Evolutionary conservation across 2,113 vertebrate species (phyloP).

Genomic region (Craseonycteris thonglongyai): DNA sequence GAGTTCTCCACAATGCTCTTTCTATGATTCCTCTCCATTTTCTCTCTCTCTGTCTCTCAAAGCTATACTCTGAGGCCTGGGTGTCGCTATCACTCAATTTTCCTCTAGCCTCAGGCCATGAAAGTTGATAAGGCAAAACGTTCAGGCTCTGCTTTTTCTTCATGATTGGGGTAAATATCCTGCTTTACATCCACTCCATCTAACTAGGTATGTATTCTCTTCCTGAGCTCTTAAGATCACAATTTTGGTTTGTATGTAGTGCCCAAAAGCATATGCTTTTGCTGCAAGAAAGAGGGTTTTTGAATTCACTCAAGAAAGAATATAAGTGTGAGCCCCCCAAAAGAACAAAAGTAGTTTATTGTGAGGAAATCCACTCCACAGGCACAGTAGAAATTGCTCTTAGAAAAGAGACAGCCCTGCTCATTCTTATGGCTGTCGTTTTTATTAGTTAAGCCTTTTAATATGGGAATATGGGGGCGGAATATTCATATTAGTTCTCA

Average conservation of each 20-base stretch:
- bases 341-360: too few species aligned
- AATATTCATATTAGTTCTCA: too few species aligned
- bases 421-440: too few species aligned
- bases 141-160: neutral
- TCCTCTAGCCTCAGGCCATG: neutral
- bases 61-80: neutral
- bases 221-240: neutral
- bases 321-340: too few species aligned
- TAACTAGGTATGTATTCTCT: neutral
- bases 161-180: neutral
- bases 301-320: too few species aligned
- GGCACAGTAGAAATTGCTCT: too few species aligned
- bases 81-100: neutral
- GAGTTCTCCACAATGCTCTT: neutral
- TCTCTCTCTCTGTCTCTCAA: neutral
- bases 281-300: too few species aligned
- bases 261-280: neutral
- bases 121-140: neutral
- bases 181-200: neutral
- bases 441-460: too few species aligned
- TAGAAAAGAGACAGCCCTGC: too few species aligned
- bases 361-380: too few species aligned
- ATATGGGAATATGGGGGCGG: too few species aligned
- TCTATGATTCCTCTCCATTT: neutral
- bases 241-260: neutral